Evolutionary conservation across 2,113 vertebrate genomes (phyloP).

Genomic region (Cebidichthys violaceus): DNA sequence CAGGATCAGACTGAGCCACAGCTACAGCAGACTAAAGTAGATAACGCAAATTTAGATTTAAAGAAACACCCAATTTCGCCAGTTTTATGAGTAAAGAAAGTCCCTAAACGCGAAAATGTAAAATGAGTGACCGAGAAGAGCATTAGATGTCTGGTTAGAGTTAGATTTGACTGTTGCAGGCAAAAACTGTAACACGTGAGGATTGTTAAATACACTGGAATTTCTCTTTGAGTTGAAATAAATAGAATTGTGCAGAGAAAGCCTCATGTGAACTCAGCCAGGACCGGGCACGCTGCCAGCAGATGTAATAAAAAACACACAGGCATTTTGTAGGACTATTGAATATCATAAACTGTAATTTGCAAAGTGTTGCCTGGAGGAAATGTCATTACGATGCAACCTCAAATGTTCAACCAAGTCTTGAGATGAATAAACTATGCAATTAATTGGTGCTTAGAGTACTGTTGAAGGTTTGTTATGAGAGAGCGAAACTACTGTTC

Average conservation of each 20-base stretch:
- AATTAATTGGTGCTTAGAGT: conserved; percentile 53
- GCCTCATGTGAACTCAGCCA: conserved; percentile 35
- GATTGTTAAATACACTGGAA: conserved; percentile 32
- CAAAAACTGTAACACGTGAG: conserved; percentile 9
- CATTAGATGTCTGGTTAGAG: conserved; percentile 17
- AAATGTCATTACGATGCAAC: conserved; percentile 62
- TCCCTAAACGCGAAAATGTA: neutral
- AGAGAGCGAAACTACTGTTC: conserved; percentile 11
- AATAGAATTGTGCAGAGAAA: conserved; percentile 39
- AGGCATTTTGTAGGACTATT: conserved; percentile 51
- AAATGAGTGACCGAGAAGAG: conserved; percentile 5
- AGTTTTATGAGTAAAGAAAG: neutral
- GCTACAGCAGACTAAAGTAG: neutral
- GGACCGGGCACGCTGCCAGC: conserved; percentile 54
- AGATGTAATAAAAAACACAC: conserved; percentile 54
- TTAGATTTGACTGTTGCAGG: conserved; percentile 3
- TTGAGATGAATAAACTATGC: conserved; percentile 55
- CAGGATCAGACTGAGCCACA: conserved; percentile 26
- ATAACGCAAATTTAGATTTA: conserved; percentile 29
- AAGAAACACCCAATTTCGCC: conserved; percentile 3
- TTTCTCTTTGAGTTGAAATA: conserved; percentile 52
- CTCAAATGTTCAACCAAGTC: conserved; percentile 60
- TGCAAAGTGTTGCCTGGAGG: conserved; percentile 60
- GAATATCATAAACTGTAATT: conserved; percentile 70
- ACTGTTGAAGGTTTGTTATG: conserved; percentile 29